Percentiles rank a stretch among this genome's conserved stretches.
Evolutionary conservation across 2,888 invertebrate genomes (phyloP).

Genomic region (Acanthococcus lagerstroemiae): DNA sequence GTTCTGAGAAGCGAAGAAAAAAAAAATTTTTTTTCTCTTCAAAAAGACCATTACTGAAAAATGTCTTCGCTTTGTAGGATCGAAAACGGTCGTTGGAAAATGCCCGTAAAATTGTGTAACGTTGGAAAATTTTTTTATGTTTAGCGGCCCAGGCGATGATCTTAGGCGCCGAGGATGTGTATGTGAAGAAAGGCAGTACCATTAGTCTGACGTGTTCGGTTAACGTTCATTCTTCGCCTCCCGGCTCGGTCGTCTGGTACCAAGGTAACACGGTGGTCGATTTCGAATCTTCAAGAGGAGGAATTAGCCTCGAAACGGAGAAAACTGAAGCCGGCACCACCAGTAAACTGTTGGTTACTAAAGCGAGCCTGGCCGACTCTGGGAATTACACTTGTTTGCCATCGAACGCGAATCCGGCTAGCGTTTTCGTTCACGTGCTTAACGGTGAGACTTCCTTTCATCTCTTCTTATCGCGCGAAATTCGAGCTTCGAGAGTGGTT

Average conservation of each 20-base stretch:
- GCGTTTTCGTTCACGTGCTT: conserved; percentile 45
- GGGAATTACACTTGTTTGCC: conserved; percentile 88
- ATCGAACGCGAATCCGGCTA: conserved; percentile 53
- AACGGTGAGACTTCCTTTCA: conserved; percentile 41
- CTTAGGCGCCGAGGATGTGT: conserved; percentile 73
- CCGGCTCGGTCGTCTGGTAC: conserved; percentile 73
- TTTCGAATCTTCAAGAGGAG: conserved; percentile 63
- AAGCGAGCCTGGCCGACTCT: conserved; percentile 71
- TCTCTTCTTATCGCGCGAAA: background rate
- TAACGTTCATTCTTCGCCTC: conserved; percentile 72
- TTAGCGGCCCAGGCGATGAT: conserved; percentile 79
- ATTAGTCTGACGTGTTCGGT: conserved; percentile 81
- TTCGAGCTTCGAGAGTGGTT: background rate
- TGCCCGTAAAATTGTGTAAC: no score
- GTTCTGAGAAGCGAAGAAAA: no score
- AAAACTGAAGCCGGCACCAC: conserved; percentile 73
- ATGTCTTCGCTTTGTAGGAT: no score
- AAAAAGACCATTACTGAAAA: no score
- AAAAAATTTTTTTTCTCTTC: no score
- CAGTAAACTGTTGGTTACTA: conserved; percentile 68
- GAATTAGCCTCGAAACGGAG: conserved; percentile 77
- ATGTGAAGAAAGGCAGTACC: conserved; percentile 81
- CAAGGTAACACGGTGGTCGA: conserved; percentile 72
- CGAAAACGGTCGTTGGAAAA: no score
- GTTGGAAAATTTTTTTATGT: no score